A percentile compares a stretch with the other conserved stretches of the same genome.
phyloP scores from a whole-genome alignment of 2,113 vertebrate genomes.

The Setophaga petechia region DNA sequence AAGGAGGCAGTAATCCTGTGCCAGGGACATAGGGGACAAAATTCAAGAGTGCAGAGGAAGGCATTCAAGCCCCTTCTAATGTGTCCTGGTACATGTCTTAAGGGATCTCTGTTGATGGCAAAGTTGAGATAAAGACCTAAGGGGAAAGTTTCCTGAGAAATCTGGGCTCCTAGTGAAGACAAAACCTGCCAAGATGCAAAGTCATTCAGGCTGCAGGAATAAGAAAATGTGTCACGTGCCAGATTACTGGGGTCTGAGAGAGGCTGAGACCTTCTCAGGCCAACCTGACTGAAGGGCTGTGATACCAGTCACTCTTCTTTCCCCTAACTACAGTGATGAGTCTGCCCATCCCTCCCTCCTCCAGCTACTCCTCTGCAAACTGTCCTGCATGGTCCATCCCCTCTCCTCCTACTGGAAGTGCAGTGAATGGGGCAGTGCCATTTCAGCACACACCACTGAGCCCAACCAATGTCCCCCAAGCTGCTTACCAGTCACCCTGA shows the following conservation, averaged over 20 bases:
- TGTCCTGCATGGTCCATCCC: neutral
- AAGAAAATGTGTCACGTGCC: neutral
- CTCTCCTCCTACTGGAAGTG: neutral
- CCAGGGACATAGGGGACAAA: neutral
- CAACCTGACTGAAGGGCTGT: neutral
- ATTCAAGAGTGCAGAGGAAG: neutral
- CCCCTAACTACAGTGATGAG: neutral
- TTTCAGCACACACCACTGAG: neutral
- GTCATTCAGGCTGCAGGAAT: neutral
- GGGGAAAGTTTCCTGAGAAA: conserved; percentile 10
- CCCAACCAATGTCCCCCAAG: neutral
- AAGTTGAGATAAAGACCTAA: neutral
- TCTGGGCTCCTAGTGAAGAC: neutral
- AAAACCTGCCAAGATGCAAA: neutral
- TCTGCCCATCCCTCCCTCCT: neutral
- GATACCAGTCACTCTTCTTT: neutral
- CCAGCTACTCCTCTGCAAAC: neutral
- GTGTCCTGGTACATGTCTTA: neutral
- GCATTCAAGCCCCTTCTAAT: neutral
- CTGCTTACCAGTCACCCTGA: neutral
- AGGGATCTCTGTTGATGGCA: neutral
- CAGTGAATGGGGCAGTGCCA: neutral
- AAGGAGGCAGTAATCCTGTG: neutral
- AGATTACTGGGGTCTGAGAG: neutral
- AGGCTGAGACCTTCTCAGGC: neutral